Evolutionary conservation across 2,113 vertebrate genomes (phyloP), one percentile per base, ranked within the genome.

Genomic region (Lanius ludovicianus): DNA sequence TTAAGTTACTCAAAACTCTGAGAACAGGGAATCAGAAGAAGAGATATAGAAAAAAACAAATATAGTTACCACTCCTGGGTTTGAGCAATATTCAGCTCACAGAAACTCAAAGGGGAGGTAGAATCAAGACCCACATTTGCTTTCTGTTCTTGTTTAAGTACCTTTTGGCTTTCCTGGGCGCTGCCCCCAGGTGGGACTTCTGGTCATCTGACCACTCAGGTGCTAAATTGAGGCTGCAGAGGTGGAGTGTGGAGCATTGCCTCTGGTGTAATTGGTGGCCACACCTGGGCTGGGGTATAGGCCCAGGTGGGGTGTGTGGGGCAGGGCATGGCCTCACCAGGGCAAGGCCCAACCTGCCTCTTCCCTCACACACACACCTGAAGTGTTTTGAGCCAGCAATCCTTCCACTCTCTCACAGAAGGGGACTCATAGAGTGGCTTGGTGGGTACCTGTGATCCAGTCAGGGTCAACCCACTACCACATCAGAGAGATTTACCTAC

Each of bases 91-190:
- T 25, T 39, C 57, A 62, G 22, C 28, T 62, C 13, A 31, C 11
- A 49, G 7, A 50, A 25, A 62, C 10, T 25, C 15, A 35, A 39
- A 33, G 7, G 3, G 2, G 13, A 50, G 2, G 3, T 39, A 24
- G 27, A 12, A 18, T 19, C 3, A 30, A 39, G 12, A 19, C 2
- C 7, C 15, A 0, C 11, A 1, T 11, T 14, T 15, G 12, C 9
- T 12, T 9, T 15, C 19, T 39, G 44, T 20, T 35, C 44, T 25
- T 31, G 11, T 60, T 50, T 77, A 39, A 62, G 22, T 39, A 50
- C 46, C 27, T 39, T 76, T 62, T 41, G 46, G 28, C 46, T 62
- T 50, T 62, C 46, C 22, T 41, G 28, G 22, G 35, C 35, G 16
- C 35, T 50, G 13, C 28, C 35, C 35, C 28, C 6, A 7, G n/a